These are phyloP conservation scores for Lynx canadensis DNA, from an alignment of 2,113 vertebrate genomes.

Conservation along the genomic window DNA sequence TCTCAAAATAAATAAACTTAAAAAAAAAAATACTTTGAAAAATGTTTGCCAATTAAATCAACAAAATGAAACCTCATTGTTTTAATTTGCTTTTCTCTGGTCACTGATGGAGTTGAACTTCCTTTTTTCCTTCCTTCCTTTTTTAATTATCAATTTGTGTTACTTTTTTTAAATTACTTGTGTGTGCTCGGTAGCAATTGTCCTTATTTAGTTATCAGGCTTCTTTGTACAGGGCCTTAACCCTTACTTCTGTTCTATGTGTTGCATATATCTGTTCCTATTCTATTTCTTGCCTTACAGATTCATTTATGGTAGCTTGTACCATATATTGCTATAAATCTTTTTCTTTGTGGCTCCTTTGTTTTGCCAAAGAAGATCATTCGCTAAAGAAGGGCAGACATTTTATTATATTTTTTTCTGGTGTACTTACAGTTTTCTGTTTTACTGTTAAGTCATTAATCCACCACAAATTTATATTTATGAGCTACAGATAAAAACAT, in stretches of 20 bases:
- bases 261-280: neutral
- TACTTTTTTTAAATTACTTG: neutral
- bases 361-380: neutral
- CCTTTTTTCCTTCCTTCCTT: neutral
- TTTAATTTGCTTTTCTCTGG: neutral
- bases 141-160: neutral
- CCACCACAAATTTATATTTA: neutral
- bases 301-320: neutral
- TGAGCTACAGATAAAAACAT: neutral
- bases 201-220: neutral
- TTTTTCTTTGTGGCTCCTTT: slow-evolving; percentile 28
- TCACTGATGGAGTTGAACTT: neutral
- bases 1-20: no score
- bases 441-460: slow-evolving; percentile 1
- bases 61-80: neutral
- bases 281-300: neutral
- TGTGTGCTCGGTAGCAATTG: neutral
- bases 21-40: neutral
- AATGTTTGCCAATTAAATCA: neutral
- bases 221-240: neutral
- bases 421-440: neutral
- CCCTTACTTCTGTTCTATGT: neutral
- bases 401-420: slow-evolving; percentile 28
- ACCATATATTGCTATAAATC: neutral
- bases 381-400: neutral